These are phyloP conservation scores for Urocolius indicus DNA, from an alignment of 2,113 vertebrate genomes.

Conservation along the genomic window DNA sequence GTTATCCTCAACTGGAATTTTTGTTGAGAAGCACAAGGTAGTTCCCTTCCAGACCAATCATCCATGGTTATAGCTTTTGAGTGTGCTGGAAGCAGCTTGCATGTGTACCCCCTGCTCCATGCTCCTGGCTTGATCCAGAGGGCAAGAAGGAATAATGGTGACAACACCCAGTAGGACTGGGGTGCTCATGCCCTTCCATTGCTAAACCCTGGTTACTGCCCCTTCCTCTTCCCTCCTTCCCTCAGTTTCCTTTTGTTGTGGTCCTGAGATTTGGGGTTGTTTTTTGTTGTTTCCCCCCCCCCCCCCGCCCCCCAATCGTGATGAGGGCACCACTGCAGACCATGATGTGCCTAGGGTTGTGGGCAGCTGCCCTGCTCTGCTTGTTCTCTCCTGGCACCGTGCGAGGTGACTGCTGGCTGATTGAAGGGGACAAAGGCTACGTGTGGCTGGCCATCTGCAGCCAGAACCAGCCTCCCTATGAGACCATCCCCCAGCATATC, in stretches of 20 bases:
- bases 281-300: background rate
- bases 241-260: background rate
- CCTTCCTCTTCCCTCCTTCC: background rate
- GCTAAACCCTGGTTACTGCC: slow-evolving; percentile 9
- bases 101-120: background rate
- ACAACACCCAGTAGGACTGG: slow-evolving; percentile 63
- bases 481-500: slow-evolving; percentile 98
- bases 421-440: slow-evolving; percentile 97
- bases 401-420: slow-evolving; percentile 94
- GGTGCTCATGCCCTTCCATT: slow-evolving; percentile 15
- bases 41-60: background rate
- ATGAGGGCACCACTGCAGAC: slow-evolving; percentile 49
- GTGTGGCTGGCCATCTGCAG: slow-evolving; percentile 99
- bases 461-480: slow-evolving; percentile 98
- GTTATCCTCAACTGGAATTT: background rate
- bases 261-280: background rate
- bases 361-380: slow-evolving; percentile 74
- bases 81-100: slow-evolving; percentile 3
- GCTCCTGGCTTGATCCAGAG: slow-evolving; percentile 22
- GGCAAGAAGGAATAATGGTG: slow-evolving; percentile 61
- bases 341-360: slow-evolving; percentile 80
- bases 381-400: slow-evolving; percentile 79
- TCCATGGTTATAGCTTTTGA: background rate
- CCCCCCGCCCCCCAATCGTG: background rate
- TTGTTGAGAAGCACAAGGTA: slow-evolving; percentile 66